These are phyloP conservation scores for Vanacampus margaritifer DNA, from an alignment of 2,113 vertebrate species.

Conservation along the genomic window DNA sequence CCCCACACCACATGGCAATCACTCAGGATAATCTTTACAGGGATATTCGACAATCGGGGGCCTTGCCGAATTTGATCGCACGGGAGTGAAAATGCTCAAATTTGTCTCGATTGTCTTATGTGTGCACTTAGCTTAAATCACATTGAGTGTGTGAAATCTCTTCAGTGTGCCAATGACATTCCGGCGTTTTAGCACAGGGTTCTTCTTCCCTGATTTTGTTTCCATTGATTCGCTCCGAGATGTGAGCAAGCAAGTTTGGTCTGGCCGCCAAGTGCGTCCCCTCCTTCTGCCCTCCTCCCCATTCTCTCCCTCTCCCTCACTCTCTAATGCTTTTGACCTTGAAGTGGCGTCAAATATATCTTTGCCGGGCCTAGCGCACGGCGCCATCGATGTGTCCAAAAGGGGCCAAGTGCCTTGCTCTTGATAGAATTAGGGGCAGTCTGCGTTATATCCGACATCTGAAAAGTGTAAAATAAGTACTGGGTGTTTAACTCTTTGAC, in stretches of 20 bases:
- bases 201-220: constrained; percentile 32
- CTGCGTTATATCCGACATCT: neutral
- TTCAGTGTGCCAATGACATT: neutral
- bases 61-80: neutral
- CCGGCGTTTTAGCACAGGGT: neutral
- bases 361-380: constrained; percentile 4
- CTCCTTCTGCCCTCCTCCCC: neutral
- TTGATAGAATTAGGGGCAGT: neutral
- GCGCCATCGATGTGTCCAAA: constrained; percentile 12
- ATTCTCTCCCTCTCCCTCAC: neutral
- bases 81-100: neutral
- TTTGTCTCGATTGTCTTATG: neutral
- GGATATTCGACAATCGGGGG: neutral
- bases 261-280: neutral
- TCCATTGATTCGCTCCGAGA: constrained; percentile 43
- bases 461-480: neutral
- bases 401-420: neutral
- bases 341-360: constrained; percentile 27
- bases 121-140: neutral
- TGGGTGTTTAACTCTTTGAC: too few species aligned
- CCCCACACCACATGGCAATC: neutral
- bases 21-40: neutral
- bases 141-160: neutral
- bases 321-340: constrained; percentile 43
- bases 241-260: neutral